phyloP scores from a whole-genome alignment of 2,888 invertebrate genomes.

The Leuctra nigra region DNA sequence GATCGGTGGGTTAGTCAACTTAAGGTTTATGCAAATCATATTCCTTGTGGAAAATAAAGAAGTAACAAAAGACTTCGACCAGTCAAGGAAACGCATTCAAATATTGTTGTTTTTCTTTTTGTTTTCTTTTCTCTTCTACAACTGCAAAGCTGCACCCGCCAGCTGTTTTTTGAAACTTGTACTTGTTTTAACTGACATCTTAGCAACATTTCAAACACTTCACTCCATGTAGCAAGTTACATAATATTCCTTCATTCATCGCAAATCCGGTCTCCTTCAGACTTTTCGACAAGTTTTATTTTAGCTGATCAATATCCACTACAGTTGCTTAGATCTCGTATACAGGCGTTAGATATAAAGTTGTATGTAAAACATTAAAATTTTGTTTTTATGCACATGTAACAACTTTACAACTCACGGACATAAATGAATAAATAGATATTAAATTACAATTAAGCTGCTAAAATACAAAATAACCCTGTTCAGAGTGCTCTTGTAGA shows the following conservation, averaged over 20 bases:
- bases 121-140: background rate
- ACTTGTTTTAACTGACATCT: slow-evolving; percentile 13
- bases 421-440: too few relatives aligned
- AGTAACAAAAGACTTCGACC: slow-evolving; percentile 10
- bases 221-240: background rate
- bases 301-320: too few relatives aligned
- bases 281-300: too few relatives aligned
- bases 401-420: too few relatives aligned
- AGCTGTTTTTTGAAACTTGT: slow-evolving; percentile 16
- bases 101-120: background rate
- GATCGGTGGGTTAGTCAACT: slow-evolving; percentile 2
- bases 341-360: too few relatives aligned
- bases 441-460: too few relatives aligned
- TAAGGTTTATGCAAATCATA: slow-evolving; percentile 19
- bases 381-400: too few relatives aligned
- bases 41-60: slow-evolving; percentile 8
- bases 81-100: background rate
- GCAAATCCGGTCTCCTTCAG: too few relatives aligned
- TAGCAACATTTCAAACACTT: slow-evolving; percentile 6
- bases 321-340: too few relatives aligned
- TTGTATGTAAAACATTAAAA: too few relatives aligned
- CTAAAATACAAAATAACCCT: too few relatives aligned
- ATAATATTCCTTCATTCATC: background rate
- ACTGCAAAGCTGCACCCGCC: background rate
- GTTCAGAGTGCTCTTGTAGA: too few relatives aligned